Base-by-base conservation (phyloP, 30 jellyfish, hydroid and myxozoan species). In the Phacellophora camtschatica region DNA sequence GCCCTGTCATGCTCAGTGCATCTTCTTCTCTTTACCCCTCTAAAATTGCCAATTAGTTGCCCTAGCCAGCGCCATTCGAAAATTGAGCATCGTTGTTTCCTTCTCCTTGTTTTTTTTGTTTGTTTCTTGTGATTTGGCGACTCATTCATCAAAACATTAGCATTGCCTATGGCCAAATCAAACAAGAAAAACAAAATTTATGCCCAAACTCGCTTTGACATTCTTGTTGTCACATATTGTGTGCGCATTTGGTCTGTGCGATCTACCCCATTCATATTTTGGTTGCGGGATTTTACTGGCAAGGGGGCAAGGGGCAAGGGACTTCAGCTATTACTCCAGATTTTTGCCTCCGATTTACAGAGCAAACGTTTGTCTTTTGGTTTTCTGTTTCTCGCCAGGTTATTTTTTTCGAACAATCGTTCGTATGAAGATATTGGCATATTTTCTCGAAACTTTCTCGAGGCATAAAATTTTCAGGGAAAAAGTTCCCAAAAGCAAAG, bases 251-350 rank as follows among this genome's bases (percentile, higher is more conserved):
- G 72, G 53, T 90, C 88, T 20, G 92, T 92, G 50, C 77, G 68
- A 59, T 90, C 96, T 30, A 75, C 96, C 61, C 95, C 96, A 2
- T 96, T 96, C 95, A 83, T 83, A 43, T 61, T 13, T 29, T 51
- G 19, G 50, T 88, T 23, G 42, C 69, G 79, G 31, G 51, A 89
- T 24, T 39, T 86, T 8, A 86, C 83, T 15, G 81, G 77, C 23
- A 25, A 46, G n/a, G 95, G 97, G 81, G 77, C 23, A 25, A 46
- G n/a, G 95, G 97, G 66, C 97, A 87, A 53, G 71, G 32, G 11
- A 56, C 78, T 7, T 27, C 20, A 24, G 54, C 71, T 41, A 53
- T 16, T 1, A 77, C 31, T 12, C 97, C 94, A 79, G 78, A 85
- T 48, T 59, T 79, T 64, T 77, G 55, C 51, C 29, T 78, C 6